phyloP scores from a whole-genome alignment of 2,113 vertebrate genomes.

The Phasianus colchicus region DNA sequence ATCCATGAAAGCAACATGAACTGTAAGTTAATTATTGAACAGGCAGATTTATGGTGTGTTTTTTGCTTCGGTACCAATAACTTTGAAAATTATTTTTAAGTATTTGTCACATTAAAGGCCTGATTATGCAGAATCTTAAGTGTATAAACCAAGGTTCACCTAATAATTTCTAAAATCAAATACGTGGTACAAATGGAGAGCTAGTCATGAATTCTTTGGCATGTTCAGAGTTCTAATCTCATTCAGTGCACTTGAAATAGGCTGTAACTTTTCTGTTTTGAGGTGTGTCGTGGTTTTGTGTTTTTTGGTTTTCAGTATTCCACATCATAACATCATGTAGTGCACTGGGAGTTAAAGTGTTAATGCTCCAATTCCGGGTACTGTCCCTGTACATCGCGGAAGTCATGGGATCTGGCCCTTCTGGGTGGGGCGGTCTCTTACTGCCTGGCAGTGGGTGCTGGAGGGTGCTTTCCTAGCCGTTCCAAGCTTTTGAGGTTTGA shows the following conservation, averaged over 20 bases:
- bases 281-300: too few relatives aligned
- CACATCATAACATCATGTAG: too few relatives aligned
- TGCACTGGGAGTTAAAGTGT: too few relatives aligned
- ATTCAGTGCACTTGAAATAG: neutral
- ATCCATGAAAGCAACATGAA: neutral
- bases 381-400: too few relatives aligned
- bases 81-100: neutral
- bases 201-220: neutral
- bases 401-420: too few relatives aligned
- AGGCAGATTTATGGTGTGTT: neutral
- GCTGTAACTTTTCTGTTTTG: neutral
- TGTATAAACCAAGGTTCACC: neutral
- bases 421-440: too few relatives aligned
- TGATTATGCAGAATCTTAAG: neutral
- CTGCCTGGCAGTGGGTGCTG: too few relatives aligned
- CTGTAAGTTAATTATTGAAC: slow-evolving; percentile 3
- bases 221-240: neutral
- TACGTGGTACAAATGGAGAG: neutral
- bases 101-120: neutral
- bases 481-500: too few relatives aligned
- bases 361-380: too few relatives aligned
- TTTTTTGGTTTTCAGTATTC: too few relatives aligned
- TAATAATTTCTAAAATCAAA: neutral
- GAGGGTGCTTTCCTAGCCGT: too few relatives aligned
- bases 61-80: neutral